Evolutionary conservation across 2,113 vertebrate species (phyloP).

Genomic region (Notechis scutatus): DNA sequence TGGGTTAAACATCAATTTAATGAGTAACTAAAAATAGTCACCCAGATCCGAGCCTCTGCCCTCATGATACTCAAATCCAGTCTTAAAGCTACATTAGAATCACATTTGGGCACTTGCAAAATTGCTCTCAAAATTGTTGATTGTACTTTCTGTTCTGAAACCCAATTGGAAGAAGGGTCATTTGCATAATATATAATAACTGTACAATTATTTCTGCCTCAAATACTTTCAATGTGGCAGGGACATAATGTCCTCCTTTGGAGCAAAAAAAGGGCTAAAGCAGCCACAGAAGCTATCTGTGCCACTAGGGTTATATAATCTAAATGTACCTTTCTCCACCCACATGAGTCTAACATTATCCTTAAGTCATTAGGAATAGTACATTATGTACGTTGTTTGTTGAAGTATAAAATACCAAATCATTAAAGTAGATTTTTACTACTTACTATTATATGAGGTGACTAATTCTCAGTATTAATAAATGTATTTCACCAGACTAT

Average conservation of each 20-base stretch:
- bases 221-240: not conserved
- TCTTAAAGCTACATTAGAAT: not conserved
- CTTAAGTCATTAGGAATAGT: not conserved
- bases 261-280: not conserved
- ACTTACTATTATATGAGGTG: not conserved
- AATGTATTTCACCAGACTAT: not conserved
- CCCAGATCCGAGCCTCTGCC: not conserved
- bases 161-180: not conserved
- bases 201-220: not conserved
- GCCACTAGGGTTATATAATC: not conserved
- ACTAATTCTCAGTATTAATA: not conserved
- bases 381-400: not conserved
- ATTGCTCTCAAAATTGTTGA: not conserved
- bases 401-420: not conserved
- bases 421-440: not conserved
- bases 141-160: not conserved
- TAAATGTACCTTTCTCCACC: not conserved
- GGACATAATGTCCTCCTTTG: not conserved
- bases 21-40: not conserved
- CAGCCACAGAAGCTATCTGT: not conserved
- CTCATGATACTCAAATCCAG: not conserved
- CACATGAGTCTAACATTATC: not conserved
- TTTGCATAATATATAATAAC: not conserved
- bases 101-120: not conserved
- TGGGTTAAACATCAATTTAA: not conserved